Percentiles rank a stretch among this genome's conserved stretches.
These are phyloP conservation scores for Varanus komodoensis DNA, from an alignment of 2,113 vertebrate genomes.

Conservation along the genomic window DNA sequence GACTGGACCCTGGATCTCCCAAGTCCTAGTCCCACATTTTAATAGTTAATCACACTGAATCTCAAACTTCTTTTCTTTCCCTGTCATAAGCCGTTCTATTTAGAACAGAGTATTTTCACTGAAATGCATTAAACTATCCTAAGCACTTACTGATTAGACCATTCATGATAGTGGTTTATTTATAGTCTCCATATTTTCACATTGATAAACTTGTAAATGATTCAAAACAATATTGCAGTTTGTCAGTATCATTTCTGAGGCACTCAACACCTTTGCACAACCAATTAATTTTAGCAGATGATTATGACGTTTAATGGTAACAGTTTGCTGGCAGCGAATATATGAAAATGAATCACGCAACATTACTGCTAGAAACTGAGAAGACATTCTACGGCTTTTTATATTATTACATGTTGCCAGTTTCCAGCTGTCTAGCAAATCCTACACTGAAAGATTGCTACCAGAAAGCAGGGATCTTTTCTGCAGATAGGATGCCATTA, in stretches of 20 bases:
- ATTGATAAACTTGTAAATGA: slow-evolving; percentile 50
- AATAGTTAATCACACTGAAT: too few relatives aligned
- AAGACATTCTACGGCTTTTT: slow-evolving; percentile 64
- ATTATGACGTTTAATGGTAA: slow-evolving; percentile 5
- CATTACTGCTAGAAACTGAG: slow-evolving; percentile 56
- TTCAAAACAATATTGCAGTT: slow-evolving; percentile 47
- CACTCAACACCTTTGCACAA: slow-evolving; percentile 42
- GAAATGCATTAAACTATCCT: neutral
- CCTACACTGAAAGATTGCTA: slow-evolving; percentile 55
- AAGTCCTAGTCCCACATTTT: too few relatives aligned
- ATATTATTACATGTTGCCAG: slow-evolving; percentile 62
- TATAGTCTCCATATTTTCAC: neutral
- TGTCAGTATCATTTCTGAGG: slow-evolving; percentile 49
- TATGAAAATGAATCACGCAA: slow-evolving; percentile 39
- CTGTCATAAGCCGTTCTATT: neutral
- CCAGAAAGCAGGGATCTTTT: slow-evolving; percentile 64
- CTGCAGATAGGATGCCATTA: slow-evolving; percentile 60
- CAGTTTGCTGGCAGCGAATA: neutral
- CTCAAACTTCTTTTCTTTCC: too few relatives aligned
- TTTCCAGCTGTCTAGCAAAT: slow-evolving; percentile 69
- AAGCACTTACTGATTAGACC: neutral
- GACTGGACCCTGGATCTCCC: too few relatives aligned
- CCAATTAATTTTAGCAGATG: slow-evolving; percentile 29
- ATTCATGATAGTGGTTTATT: neutral
- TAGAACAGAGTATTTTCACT: neutral